Base-by-base conservation (phyloP, 2,888 invertebrate genomes). In the Spisula subtruncata region DNA sequence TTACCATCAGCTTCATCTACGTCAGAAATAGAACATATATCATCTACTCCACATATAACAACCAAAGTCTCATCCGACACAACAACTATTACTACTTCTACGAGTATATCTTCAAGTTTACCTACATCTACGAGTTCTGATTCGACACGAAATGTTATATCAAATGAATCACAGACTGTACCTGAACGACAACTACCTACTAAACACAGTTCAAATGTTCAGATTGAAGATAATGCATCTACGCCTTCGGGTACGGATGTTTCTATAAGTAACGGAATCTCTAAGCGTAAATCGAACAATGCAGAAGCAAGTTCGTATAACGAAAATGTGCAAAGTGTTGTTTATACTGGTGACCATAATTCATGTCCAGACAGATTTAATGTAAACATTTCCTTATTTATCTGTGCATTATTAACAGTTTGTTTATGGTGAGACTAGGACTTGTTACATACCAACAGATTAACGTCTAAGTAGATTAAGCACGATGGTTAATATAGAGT, bases 241-340 rank as follows among this genome's bases (percentile, higher is more conserved):
- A 35, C 4, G 8, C n/a, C n/a, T 18, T 75, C 75, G 8, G 75
- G 16, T 18, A 32, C 16, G 10, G 75, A 75, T 35, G 35, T 35
- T 16, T 12, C 16, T 32, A 35, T 75, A 35, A 0, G 32, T 75
- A 35, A 35, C 16, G 32, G 25, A 35, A 75, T 32, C 25, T 25
- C 75, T 32, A 32, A 35, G 18, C n/a, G 32, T 0, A 32, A 75
- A 1, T 35, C 75, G 29, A 35, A 35, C 35, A 75, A 35, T 35
- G 35, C 12, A 18, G 35, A 75, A 16, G 32, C 29, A 5, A 75
- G 75, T 75, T 75, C 75, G 1, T 35, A 75, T 18, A 75, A 75
- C 14, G 75, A 75, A 75, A 14, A 75, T 75, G 75, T 75, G 0
- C 75, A 32, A 1, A 18, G 75, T 75, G 75, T 75, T 75, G 75